Conservation (phyloP, 2,113 vertebrate genomes). For the Donacobius atricapilla region DNA sequence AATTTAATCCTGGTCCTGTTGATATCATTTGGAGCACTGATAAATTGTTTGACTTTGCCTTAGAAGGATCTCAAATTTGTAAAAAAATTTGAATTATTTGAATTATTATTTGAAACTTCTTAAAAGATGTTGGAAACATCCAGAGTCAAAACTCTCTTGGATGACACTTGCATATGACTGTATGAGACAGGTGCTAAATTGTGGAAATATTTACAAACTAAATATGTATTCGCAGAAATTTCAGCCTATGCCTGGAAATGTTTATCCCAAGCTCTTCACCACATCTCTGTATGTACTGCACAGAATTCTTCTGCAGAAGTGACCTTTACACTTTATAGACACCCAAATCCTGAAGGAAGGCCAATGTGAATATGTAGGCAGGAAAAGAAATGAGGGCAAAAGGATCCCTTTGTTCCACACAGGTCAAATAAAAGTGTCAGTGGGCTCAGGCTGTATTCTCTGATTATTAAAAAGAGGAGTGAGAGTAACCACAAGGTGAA, state of each 20-base stretch:
- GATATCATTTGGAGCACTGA: background rate
- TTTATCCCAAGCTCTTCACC: background rate
- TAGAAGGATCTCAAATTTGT: background rate
- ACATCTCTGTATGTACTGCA: background rate
- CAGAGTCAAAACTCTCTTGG: background rate
- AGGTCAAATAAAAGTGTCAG: background rate
- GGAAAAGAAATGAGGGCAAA: background rate
- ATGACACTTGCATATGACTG: background rate
- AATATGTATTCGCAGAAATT: background rate
- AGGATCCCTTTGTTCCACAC: background rate
- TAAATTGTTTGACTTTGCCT: background rate
- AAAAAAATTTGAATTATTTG: background rate
- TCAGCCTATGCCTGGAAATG: background rate
- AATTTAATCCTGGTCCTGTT: background rate
- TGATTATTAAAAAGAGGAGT: background rate
- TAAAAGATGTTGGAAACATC: background rate
- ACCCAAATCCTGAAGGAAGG: background rate
- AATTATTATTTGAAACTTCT: background rate
- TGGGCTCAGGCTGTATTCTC: background rate
- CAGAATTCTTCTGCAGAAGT: background rate
- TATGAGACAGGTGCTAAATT: background rate
- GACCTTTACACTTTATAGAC: background rate
- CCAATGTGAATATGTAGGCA: fast-evolving
- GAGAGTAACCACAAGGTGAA: background rate
- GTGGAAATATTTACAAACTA: background rate